A percentile compares a stretch with the other conserved stretches of the same genome.
Evolutionary conservation across 2,797 vertebrate genomes (phyloP).

Genomic region (Lindbergichthys nudifrons): DNA sequence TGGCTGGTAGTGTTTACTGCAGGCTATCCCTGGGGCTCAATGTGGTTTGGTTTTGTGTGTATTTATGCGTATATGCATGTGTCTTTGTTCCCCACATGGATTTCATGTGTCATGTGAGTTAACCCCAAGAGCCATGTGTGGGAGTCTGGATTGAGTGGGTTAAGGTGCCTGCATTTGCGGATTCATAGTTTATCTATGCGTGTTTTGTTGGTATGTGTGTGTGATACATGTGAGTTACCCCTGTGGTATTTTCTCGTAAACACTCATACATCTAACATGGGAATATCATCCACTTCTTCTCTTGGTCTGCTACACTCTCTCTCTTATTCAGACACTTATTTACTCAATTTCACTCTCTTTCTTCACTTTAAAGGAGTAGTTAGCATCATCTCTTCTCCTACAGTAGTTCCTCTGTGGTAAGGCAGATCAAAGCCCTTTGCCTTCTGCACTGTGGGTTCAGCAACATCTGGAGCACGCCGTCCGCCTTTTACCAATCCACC

Average conservation of each 20-base stretch:
- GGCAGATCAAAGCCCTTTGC: slow-evolving; percentile 71
- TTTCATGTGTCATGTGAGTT: slow-evolving; percentile 58
- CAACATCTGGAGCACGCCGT: slow-evolving; percentile 71
- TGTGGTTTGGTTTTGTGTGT: slow-evolving; percentile 44
- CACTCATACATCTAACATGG: slow-evolving; percentile 29
- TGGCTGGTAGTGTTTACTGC: slow-evolving; percentile 62
- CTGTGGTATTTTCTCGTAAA: slow-evolving; percentile 45
- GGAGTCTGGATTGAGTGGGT: slow-evolving; percentile 46
- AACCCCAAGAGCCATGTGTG: slow-evolving; percentile 50
- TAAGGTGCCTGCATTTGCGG: slow-evolving; percentile 5
- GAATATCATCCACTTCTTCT: slow-evolving; percentile 37
- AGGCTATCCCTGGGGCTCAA: slow-evolving; percentile 33
- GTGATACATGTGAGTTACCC: slow-evolving; percentile 35
- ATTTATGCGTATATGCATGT: slow-evolving; percentile 12
- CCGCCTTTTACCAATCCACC: slow-evolving; percentile 60
- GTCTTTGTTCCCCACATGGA: slow-evolving; percentile 54
- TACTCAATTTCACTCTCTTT: not conserved
- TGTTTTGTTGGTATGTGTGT: slow-evolving; percentile 6
- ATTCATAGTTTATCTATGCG: slow-evolving; percentile 17
- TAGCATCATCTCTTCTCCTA: slow-evolving; percentile 19
- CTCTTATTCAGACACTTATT: slow-evolving; percentile 9
- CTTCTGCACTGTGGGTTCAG: slow-evolving; percentile 62
- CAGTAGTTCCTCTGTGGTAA: slow-evolving; percentile 47
- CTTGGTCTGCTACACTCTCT: slow-evolving; percentile 1
- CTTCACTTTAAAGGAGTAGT: slow-evolving; percentile 15